These are phyloP conservation scores for Psittacula cyanocephala DNA, from an alignment of 2,113 vertebrate genomes.

Conservation along the genomic window DNA sequence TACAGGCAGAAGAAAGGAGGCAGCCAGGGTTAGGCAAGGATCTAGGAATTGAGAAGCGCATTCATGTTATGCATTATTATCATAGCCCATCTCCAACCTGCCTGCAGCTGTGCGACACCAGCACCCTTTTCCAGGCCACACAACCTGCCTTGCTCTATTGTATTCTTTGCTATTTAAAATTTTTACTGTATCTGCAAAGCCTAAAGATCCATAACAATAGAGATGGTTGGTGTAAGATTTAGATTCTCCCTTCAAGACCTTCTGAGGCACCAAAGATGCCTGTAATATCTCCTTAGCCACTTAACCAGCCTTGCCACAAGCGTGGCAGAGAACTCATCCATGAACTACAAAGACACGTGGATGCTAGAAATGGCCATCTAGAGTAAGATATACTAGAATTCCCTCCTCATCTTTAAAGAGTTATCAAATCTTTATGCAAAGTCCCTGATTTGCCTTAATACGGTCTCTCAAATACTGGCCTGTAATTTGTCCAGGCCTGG, in stretches of 20 bases:
- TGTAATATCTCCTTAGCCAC: not conserved
- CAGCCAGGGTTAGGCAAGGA: not conserved
- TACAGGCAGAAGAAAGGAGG: not conserved
- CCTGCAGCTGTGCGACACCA: not conserved
- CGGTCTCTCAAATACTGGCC: not conserved
- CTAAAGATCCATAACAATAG: not conserved
- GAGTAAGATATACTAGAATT: not conserved
- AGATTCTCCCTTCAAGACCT: not conserved
- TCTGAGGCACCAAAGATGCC: not conserved
- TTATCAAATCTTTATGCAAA: not conserved
- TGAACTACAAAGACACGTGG: not conserved
- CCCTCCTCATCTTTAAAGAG: not conserved
- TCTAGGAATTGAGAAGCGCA: not conserved
- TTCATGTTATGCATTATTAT: not conserved
- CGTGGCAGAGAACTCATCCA: not conserved
- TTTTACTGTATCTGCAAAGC: not conserved
- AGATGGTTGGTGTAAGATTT: not conserved
- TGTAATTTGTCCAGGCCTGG: slow-evolving; percentile 6
- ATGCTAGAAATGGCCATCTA: not conserved
- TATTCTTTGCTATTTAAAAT: not conserved
- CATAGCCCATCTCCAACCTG: not conserved
- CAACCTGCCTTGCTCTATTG: not conserved
- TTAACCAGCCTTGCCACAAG: fast-evolving
- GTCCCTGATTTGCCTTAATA: not conserved
- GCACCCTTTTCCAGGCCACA: not conserved